Base-by-base conservation (phyloP, 1,140 invertebrate genomes). In the Tyrophagus putrescentiae region DNA sequence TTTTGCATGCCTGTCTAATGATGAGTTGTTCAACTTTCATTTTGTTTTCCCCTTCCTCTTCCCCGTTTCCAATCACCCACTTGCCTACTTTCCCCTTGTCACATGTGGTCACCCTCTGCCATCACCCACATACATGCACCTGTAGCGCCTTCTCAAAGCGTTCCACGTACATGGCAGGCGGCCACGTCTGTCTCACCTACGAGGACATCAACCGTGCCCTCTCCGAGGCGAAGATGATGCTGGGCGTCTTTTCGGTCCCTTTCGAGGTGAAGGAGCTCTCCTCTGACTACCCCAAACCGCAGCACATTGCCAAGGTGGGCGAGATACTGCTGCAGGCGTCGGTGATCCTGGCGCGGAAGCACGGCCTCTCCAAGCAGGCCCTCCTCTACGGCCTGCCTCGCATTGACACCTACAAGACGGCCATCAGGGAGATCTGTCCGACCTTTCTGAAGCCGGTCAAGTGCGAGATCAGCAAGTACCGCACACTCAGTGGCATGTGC, bases 161-260 rank as follows among this genome's bases (percentile, higher is more conserved):
- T 57, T 59, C 60, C 33, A n/a, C 60, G 32, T 59, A 64, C 45
- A 31, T 48, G 21, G 42, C 48, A 58, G 82, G 80, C 39, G 78
- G 81, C 50, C 80, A 83, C 62, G 83, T 83, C 25, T 93, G 88
- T 71, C 90, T 93, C 68, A 90, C 87, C 13, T 91, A 89, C 70
- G 85, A 90, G 66, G 87, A 87, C 32, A 80, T 93, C 53, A 90
- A 93, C 75, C 80, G 84, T 61, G 87, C 89, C 33, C 89, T 90
- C 73, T 71, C 84, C 54, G 83, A 90, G 69, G 87, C 87, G 16
- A 79, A 85, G 65, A 85, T 86, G 71, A 80, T 84, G 36, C 60
- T 69, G 21, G 67, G 68, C 2, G 65, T 64, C 23, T 64, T 62
- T 60, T 2, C 3, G 1, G 59, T 68, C 29, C 67, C 68, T 57